phyloP scores from a whole-genome alignment of 2,797 vertebrate species.

The Leptatherina wallacei region DNA sequence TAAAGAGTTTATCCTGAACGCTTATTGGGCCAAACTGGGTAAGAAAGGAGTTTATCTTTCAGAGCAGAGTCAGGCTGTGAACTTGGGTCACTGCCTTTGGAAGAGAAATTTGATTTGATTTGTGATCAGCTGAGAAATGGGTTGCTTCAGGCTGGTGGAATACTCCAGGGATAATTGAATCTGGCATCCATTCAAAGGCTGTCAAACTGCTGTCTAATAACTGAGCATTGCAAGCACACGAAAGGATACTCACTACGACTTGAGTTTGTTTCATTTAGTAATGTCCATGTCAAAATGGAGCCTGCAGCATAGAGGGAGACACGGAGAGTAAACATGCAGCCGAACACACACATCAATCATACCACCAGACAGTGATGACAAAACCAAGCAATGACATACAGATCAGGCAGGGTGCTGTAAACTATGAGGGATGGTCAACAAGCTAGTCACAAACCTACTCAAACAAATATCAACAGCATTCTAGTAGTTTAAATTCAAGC shows the following conservation, averaged over 20 bases:
- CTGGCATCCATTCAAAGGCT: constrained; percentile 57
- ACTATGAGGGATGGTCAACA: constrained; percentile 5
- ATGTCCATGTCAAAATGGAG: constrained; percentile 29
- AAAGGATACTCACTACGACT: constrained; percentile 20
- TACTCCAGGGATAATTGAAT: constrained; percentile 59
- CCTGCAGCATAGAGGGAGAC: neutral
- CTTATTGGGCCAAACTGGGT: constrained; percentile 49
- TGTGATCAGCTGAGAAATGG: constrained; percentile 55
- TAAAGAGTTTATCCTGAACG: constrained; percentile 42
- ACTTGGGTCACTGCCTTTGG: constrained; percentile 45
- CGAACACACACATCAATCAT: constrained; percentile 9
- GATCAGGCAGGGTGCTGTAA: neutral
- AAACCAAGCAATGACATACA: neutral
- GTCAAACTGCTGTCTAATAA: constrained; percentile 58
- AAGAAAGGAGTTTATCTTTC: constrained; percentile 48
- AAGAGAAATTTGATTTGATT: constrained; percentile 58
- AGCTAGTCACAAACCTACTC: constrained; percentile 5
- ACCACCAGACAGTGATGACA: neutral
- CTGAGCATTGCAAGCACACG: constrained; percentile 12
- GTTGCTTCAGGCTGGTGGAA: constrained; percentile 44
- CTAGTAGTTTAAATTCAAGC: constrained; percentile 12
- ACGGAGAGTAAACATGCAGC: constrained; percentile 6
- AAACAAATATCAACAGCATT: constrained; percentile 3
- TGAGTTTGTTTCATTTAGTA: constrained; percentile 28
- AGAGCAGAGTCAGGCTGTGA: constrained; percentile 37